A percentile compares a stretch with the other conserved stretches of the same genome.
Evolutionary conservation across 2,797 vertebrate species (phyloP).

Genomic region (Gambelia wislizenii): DNA sequence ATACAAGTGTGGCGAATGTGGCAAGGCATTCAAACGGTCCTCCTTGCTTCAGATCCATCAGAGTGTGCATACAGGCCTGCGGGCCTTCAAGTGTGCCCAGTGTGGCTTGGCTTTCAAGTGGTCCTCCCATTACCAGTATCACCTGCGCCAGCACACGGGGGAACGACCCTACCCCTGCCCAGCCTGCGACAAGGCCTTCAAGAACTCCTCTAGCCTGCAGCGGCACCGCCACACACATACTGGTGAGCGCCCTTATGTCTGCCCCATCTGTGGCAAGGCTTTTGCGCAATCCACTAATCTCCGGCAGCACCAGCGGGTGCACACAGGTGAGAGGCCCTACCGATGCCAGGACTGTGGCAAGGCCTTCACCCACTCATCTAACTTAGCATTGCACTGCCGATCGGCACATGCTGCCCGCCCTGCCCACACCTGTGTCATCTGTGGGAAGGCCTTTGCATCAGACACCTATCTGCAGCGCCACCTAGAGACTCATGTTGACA

Average conservation of each 20-base stretch:
- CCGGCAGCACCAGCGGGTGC: constrained; percentile 92
- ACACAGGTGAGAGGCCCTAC: constrained; percentile 92
- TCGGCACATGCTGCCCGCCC: constrained; percentile 56
- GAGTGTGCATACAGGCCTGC: constrained; percentile 91
- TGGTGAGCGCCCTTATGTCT: constrained; percentile 90
- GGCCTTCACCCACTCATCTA: constrained; percentile 92
- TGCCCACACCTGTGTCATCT: constrained; percentile 51
- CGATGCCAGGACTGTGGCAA: constrained; percentile 89
- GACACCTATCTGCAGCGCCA: constrained; percentile 70
- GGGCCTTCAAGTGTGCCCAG: constrained; percentile 90
- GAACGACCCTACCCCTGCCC: constrained; percentile 93
- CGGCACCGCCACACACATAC: constrained; percentile 93
- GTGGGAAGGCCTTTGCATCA: constrained; percentile 63
- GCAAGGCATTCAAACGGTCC: constrained; percentile 93
- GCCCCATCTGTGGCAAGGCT: constrained; percentile 87
- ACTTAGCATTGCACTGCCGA: constrained; percentile 87
- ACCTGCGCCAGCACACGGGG: constrained; percentile 93
- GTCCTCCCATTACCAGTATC: constrained; percentile 95
- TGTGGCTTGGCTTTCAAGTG: constrained; percentile 94
- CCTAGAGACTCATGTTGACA: constrained; percentile 53
- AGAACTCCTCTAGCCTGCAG: constrained; percentile 92
- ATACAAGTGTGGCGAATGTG: constrained; percentile 92
- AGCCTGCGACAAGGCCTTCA: constrained; percentile 93
- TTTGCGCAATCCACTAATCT: constrained; percentile 95
- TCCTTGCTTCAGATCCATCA: constrained; percentile 92